These are phyloP conservation scores for Lagothrix lagotricha DNA, from an alignment of 2,797 vertebrate genomes.

Conservation along the genomic window DNA sequence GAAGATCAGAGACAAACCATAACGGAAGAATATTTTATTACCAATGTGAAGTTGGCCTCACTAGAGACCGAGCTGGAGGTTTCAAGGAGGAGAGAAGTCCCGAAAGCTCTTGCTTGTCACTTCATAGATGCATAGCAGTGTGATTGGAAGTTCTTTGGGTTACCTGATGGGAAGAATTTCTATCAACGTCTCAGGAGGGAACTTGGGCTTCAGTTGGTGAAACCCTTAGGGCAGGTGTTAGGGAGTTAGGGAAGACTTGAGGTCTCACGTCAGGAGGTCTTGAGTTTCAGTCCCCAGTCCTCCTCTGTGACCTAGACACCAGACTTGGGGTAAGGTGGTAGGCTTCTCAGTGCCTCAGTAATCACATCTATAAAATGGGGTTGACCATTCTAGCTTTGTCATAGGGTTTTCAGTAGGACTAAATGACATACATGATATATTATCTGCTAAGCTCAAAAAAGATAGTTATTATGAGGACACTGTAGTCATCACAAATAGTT, in stretches of 20 bases:
- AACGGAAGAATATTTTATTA: background rate
- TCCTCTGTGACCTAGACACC: rapidly evolving
- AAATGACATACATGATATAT: background rate
- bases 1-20: background rate
- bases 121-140: background rate
- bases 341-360: background rate
- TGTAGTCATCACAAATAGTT: background rate
- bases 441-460: background rate
- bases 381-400: background rate
- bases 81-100: background rate
- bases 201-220: background rate
- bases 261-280: background rate
- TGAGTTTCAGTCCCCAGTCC: background rate
- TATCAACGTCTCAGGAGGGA: background rate
- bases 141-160: background rate
- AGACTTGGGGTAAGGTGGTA: background rate
- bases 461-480: background rate
- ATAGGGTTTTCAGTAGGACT: background rate
- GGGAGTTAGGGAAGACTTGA: background rate
- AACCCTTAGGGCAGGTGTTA: background rate
- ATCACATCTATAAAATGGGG: background rate
- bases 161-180: background rate
- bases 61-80: background rate
- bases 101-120: background rate
- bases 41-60: background rate